phyloP scores from a whole-genome alignment of 2,113 vertebrate genomes.

The Apistogramma diplotaenia region DNA sequence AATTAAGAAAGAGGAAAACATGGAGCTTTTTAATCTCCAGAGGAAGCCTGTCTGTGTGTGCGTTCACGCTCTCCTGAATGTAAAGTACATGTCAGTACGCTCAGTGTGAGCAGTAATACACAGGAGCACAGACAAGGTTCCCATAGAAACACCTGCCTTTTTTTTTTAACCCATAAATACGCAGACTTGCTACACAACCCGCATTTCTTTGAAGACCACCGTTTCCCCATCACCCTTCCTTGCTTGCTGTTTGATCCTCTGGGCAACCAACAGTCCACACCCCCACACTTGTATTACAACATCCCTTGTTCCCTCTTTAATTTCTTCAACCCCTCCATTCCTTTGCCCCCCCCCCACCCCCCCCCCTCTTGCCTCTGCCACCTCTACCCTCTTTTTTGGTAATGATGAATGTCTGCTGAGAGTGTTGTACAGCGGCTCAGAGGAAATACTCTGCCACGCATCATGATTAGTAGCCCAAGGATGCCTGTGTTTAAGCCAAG shows the following conservation, averaged over 20 bases:
- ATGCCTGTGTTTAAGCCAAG: conserved; percentile 42
- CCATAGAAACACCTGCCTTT: conserved; percentile 44
- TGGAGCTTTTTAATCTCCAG: conserved; percentile 3
- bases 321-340: conserved; percentile 20
- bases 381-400: conserved; percentile 13
- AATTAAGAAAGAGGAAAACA: neutral
- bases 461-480: conserved; percentile 57
- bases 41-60: conserved; percentile 14
- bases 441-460: conserved; percentile 54
- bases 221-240: conserved; percentile 23
- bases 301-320: conserved; percentile 40
- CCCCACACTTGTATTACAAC: conserved; percentile 37
- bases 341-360: neutral
- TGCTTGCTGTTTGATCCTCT: conserved; percentile 45
- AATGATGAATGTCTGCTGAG: conserved; percentile 52
- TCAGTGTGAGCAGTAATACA: neutral
- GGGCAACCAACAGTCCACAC: conserved; percentile 36
- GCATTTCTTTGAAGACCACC: conserved; percentile 41
- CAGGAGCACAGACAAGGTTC: conserved; percentile 7
- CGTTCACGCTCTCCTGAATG: conserved; percentile 3
- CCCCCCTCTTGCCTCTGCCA: neutral
- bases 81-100: conserved; percentile 20
- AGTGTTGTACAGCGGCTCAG: neutral
- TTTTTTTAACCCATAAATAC: neutral
- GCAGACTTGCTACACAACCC: neutral